Base-by-base conservation (phyloP, 1,140 invertebrate species). In the Bombus breviceps region DNA sequence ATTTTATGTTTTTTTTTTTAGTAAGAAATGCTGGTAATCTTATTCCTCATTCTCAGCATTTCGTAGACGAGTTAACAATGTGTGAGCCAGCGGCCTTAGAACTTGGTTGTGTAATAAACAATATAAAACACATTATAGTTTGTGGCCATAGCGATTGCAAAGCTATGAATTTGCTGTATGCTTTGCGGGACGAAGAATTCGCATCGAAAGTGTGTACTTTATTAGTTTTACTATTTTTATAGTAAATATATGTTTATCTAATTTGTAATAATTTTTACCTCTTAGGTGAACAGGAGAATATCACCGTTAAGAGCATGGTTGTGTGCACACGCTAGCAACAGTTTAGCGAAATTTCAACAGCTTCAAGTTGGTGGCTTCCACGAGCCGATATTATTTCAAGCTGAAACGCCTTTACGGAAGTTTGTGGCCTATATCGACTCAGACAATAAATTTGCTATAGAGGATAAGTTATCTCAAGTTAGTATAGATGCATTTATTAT, bases 91-190 rank as follows among this genome's bases (percentile, higher is more conserved):
- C 98, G 25, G 98, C 98, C 15, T 94, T 99, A 86, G 99, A 99
- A 95, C 96, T 99, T 59, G 98, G 98, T 43, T 99, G 98, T 93
- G 97, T 99, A 47, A 96, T 98, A n/a, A 99, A 99, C 93, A 97
- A 98, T 91, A 98, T 99, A 72, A 96, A 97, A 80, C 98, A 99
- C 93, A 97, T 99, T 73, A 98, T 99, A 86, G 98, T 99, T 25
- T 99, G 98, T 93, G 99, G 99, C 0, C 99, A 99, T 93, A 99
- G 98, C 72, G 99, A 99, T 94, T 99, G 99, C 94, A 99, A 99
- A 96, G 98, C 99, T 9, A 99, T 99, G 97, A 99, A 99, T 96
- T 96, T 99, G 66, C 95, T 99, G 3, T 98, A 98, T 93, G 96
- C 97, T 92, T 94, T 99, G 64, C 96, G 97, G 89, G 97, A 98